Percentiles rank a stretch among this genome's conserved stretches.
Evolutionary conservation across 1,140 invertebrate genomes (phyloP).

Genomic region (Trachymyrmex septentrionalis): DNA sequence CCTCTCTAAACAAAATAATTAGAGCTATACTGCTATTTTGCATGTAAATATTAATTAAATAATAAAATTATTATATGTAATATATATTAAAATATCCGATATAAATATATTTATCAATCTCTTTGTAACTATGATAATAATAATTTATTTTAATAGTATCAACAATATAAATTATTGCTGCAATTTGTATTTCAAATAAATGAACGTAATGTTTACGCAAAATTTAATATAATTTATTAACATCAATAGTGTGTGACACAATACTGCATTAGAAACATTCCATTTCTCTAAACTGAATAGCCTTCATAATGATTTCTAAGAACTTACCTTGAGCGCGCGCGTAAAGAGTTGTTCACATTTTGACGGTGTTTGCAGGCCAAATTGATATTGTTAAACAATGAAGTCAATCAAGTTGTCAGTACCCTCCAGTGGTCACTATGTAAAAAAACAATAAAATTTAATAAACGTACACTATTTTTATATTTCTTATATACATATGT

Average conservation of each 20-base stretch:
- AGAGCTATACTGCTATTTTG: neutral
- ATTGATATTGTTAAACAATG: neutral
- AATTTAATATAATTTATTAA: neutral
- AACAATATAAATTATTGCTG: too few relatives aligned
- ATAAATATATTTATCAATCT: neutral
- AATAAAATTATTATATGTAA: neutral
- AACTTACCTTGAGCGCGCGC: neutral
- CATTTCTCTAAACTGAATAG: neutral
- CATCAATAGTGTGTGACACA: neutral
- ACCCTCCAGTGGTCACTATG: neutral
- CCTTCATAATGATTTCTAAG: neutral
- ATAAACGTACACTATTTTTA: neutral
- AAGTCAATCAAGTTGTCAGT: neutral
- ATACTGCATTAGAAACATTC: neutral
- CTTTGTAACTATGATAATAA: neutral
- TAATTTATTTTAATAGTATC: neutral
- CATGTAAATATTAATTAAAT: neutral
- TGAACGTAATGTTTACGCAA: too few relatives aligned
- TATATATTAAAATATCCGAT: neutral
- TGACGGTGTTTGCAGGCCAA: neutral
- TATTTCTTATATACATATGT: neutral
- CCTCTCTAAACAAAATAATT: neutral
- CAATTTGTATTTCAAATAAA: too few relatives aligned
- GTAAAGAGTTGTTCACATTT: neutral
- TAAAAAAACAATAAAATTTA: constrained; percentile 1